These are phyloP conservation scores for Clarias laeviceps DNA, from an alignment of 2,797 vertebrate genomes.

Conservation along the genomic window DNA sequence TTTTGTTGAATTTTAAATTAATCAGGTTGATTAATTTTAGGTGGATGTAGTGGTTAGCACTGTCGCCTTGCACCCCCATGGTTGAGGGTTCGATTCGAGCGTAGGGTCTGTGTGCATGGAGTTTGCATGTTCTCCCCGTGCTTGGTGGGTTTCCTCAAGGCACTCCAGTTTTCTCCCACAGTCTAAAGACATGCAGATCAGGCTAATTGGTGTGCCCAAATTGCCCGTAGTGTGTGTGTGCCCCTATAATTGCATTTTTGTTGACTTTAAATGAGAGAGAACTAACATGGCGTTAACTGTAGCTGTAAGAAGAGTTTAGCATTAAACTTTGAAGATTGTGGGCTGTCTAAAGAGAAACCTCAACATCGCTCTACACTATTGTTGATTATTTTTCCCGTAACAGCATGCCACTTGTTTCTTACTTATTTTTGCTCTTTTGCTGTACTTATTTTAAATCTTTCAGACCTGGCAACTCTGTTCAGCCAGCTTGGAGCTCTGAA, in stretches of 20 bases:
- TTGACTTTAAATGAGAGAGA: not conserved
- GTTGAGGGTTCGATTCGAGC: too few species aligned
- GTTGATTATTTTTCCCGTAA: not conserved
- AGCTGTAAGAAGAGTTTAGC: not conserved
- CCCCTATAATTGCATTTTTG: not conserved
- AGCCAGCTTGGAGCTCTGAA: not conserved
- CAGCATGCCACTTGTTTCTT: not conserved
- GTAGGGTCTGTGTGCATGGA: too few species aligned
- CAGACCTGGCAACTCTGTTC: constrained; percentile 10
- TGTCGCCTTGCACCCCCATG: too few species aligned
- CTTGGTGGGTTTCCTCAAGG: too few species aligned
- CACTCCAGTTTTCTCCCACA: too few species aligned
- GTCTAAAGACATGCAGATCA: too few species aligned
- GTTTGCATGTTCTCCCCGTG: too few species aligned
- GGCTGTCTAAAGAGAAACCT: not conserved
- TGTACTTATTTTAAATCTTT: not conserved
- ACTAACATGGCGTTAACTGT: not conserved
- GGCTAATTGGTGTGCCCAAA: too few species aligned
- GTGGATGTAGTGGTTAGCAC: too few species aligned
- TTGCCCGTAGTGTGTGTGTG: too few species aligned
- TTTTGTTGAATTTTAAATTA: not conserved
- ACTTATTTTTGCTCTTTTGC: not conserved
- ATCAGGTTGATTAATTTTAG: too few species aligned
- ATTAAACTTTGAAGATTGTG: not conserved
- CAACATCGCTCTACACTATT: too few species aligned